These are phyloP conservation scores for Idris sp. DNA, from an alignment of 1,140 invertebrate genomes.

Conservation along the genomic window DNA sequence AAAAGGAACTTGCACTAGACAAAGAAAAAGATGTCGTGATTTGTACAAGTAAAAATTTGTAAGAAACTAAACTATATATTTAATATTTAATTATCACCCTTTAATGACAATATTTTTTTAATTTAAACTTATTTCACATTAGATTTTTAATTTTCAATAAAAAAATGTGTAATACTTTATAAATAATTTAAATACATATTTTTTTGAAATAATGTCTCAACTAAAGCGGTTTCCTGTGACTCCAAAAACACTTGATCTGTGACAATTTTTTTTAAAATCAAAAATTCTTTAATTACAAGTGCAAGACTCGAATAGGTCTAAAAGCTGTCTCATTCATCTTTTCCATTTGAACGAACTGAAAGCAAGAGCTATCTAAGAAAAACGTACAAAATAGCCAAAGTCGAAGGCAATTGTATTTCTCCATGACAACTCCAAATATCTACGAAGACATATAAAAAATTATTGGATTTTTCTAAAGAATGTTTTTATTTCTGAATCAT, in stretches of 20 bases:
- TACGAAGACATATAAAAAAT: slow-evolving; percentile 19
- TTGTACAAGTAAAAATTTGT: neutral
- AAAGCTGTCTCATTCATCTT: slow-evolving; percentile 35
- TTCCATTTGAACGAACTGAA: slow-evolving; percentile 33
- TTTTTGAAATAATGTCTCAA: too few species aligned
- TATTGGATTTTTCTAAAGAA: slow-evolving; percentile 16
- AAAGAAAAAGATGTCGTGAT: neutral
- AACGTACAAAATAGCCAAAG: slow-evolving; percentile 22
- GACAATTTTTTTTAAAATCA: slow-evolving; percentile 38
- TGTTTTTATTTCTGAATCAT: slow-evolving; percentile 29
- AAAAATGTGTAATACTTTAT: too few species aligned
- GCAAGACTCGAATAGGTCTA: slow-evolving; percentile 14
- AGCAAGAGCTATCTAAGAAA: slow-evolving; percentile 17
- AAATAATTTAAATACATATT: too few species aligned
- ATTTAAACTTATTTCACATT: too few species aligned
- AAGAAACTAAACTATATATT: too few species aligned
- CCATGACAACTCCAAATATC: slow-evolving; percentile 37
- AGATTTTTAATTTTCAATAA: too few species aligned
- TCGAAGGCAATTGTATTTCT: slow-evolving; percentile 29
- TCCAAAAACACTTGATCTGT: too few species aligned
- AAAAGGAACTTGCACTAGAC: slow-evolving; percentile 13
- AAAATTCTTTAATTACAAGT: slow-evolving; percentile 37
- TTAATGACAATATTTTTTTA: too few species aligned
- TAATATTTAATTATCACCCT: too few species aligned
- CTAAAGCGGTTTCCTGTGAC: too few species aligned